phyloP scores from a whole-genome alignment of 2,113 vertebrate species.

The Cochlearius cochlearius region DNA sequence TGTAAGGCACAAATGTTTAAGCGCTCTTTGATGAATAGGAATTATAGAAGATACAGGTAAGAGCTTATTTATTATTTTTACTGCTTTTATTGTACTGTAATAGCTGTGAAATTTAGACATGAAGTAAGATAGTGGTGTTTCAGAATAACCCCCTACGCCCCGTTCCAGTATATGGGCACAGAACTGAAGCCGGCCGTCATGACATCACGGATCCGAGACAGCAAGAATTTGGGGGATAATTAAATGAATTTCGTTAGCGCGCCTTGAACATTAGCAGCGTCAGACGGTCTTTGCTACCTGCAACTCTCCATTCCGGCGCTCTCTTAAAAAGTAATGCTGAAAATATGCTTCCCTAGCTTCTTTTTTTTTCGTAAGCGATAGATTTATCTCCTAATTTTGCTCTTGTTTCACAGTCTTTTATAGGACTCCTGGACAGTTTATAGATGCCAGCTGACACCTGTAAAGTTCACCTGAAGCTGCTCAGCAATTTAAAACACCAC shows the following conservation, averaged over 20 bases:
- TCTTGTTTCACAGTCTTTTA: conserved; percentile 13
- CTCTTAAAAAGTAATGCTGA: not conserved
- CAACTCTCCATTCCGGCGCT: not conserved
- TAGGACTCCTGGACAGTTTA: conserved; percentile 12
- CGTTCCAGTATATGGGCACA: accelerated
- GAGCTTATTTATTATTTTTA: not conserved
- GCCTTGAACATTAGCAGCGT: not conserved
- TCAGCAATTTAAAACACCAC: not conserved
- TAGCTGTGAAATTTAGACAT: not conserved
- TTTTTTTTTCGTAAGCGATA: not conserved
- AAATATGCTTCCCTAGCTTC: not conserved
- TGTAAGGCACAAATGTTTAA: not conserved
- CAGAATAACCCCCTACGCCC: not conserved
- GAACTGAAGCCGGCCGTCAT: not conserved
- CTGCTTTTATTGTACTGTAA: not conserved
- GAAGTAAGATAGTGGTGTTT: not conserved
- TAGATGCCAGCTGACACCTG: conserved; percentile 31
- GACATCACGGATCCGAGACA: not conserved
- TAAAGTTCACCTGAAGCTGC: conserved; percentile 35
- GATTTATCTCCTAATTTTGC: conserved; percentile 18
- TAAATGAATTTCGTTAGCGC: not conserved
- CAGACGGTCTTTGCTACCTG: not conserved
- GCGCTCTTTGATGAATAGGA: not conserved
- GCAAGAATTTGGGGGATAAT: not conserved
- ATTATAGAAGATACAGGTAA: not conserved